These are phyloP conservation scores for Elmis aenea DNA, from an alignment of 2,888 invertebrate genomes.

Conservation along the genomic window DNA sequence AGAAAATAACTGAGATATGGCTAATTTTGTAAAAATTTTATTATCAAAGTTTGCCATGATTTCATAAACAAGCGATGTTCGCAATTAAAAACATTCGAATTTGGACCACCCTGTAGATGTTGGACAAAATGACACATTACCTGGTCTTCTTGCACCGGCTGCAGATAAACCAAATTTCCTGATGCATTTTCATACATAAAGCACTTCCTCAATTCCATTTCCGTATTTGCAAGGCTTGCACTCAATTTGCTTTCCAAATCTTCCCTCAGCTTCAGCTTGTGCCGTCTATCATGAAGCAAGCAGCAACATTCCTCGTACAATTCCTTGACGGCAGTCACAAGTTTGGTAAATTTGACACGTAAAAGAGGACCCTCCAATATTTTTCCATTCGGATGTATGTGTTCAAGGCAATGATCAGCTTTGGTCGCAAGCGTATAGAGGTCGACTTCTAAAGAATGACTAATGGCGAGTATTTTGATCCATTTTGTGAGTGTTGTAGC, in stretches of 20 bases:
- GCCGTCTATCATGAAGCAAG: conserved; percentile 63
- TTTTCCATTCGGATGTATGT: conserved; percentile 76
- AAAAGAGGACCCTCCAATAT: conserved; percentile 49
- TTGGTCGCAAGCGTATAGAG: conserved; percentile 71
- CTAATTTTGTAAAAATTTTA: no score
- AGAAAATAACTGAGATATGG: no score
- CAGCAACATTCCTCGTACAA: conserved; percentile 70
- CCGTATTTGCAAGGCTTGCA: conserved; percentile 62
- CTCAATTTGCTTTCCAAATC: conserved; percentile 67
- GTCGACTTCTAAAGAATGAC: conserved; percentile 67
- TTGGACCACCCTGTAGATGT: no score
- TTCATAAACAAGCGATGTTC: no score
- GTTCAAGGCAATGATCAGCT: conserved; percentile 63
- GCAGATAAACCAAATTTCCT: conserved; percentile 57
- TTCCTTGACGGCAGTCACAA: conserved; percentile 61
- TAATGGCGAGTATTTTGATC: conserved; percentile 63
- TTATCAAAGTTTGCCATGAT: no score
- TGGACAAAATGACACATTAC: conserved; percentile 33
- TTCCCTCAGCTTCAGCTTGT: conserved; percentile 58
- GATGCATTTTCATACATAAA: conserved; percentile 53
- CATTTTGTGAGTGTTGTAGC: conserved; percentile 83
- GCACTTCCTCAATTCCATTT: conserved; percentile 67
- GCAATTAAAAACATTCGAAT: no score
- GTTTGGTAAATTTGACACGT: conserved; percentile 69
- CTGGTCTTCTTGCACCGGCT: conserved; percentile 51